These are phyloP conservation scores for Podarcis lilfordi DNA, from an alignment of 2,797 vertebrate genomes.

Conservation along the genomic window DNA sequence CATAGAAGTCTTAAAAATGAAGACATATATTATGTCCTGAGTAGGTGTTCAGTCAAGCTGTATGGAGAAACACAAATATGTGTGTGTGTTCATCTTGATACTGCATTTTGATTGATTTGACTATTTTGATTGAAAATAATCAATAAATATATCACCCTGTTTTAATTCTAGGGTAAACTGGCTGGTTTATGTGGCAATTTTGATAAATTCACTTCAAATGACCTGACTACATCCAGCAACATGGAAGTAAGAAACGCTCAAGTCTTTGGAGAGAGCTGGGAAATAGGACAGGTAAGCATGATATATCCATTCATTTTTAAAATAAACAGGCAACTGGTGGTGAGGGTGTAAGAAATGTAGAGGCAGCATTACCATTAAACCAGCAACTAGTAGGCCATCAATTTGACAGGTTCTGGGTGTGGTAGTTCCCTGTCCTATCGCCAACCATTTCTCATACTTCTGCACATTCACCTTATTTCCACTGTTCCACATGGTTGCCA, in stretches of 20 bases:
- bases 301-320: background rate
- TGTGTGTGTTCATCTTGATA: rapidly evolving
- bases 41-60: background rate
- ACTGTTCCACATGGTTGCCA: background rate
- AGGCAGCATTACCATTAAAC: background rate
- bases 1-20: background rate
- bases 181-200: conserved; percentile 97
- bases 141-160: background rate
- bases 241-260: conserved; percentile 97
- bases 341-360: background rate
- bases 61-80: too few relatives aligned
- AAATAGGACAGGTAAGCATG: conserved; percentile 90
- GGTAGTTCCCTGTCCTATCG: background rate
- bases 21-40: background rate
- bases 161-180: conserved; percentile 82
- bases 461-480: background rate
- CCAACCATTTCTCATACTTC: background rate
- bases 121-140: background rate
- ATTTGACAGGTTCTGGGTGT: background rate
- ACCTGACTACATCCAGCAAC: conserved; percentile 96
- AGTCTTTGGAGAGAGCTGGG: conserved; percentile 97
- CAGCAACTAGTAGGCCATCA: background rate
- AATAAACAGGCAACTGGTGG: background rate
- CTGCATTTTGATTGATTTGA: rapidly evolving
- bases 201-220: conserved; percentile 97